Conservation (phyloP, 2,888 invertebrate genomes). For the Yponomeuta malinellus region DNA sequence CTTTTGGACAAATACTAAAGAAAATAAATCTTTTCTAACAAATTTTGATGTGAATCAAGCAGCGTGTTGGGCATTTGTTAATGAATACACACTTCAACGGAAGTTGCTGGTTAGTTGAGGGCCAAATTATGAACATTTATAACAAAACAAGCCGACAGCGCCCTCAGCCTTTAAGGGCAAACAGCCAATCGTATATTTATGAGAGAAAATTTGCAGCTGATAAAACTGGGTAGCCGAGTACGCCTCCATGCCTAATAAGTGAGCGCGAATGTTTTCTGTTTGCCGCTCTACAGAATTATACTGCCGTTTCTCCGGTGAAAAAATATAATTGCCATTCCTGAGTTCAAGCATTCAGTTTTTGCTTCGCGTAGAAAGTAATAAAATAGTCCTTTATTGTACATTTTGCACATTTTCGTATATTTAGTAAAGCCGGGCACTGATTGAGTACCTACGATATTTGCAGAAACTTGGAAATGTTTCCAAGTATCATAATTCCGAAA, state of each 20-base stretch:
- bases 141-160: slow-evolving; percentile 40
- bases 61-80: background rate
- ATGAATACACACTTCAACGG: background rate
- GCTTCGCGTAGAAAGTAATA: background rate
- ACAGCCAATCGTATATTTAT: slow-evolving; percentile 66
- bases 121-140: slow-evolving; percentile 65
- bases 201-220: slow-evolving; percentile 67
- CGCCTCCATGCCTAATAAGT: slow-evolving; percentile 34
- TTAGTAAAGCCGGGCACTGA: too few species aligned
- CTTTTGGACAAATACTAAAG: too few species aligned
- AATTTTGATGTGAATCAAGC: too few species aligned
- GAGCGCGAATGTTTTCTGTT: slow-evolving; percentile 33
- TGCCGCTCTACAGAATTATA: slow-evolving; percentile 13
- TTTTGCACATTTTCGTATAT: too few species aligned
- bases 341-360: slow-evolving; percentile 11
- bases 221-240: slow-evolving; percentile 39
- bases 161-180: slow-evolving; percentile 26
- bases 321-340: slow-evolving; percentile 13
- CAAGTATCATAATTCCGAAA: too few species aligned
- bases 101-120: slow-evolving; percentile 35
- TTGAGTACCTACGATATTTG: too few species aligned
- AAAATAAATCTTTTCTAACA: too few species aligned
- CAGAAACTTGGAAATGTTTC: too few species aligned
- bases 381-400: too few species aligned
- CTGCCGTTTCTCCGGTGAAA: background rate